A percentile compares a stretch with the other conserved stretches of the same genome.
Evolutionary conservation across 2,113 vertebrate genomes (phyloP).

Genomic region (Gila orcuttii): DNA sequence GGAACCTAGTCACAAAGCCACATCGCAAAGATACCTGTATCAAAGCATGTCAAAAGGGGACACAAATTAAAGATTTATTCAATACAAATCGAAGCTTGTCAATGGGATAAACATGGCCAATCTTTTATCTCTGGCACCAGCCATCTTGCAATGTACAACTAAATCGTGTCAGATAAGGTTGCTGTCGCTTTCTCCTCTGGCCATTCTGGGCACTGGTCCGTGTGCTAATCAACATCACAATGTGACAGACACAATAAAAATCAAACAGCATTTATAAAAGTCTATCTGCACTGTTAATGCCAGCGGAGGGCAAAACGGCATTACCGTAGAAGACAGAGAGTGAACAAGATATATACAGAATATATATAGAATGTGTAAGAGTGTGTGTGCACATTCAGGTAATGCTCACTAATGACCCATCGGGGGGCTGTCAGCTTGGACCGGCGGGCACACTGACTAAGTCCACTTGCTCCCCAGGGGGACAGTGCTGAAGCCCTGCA

Average conservation of each 20-base stretch:
- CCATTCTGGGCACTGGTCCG: background rate
- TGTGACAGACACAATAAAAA: constrained; percentile 26
- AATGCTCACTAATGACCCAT: constrained; percentile 63
- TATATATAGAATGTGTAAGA: constrained; percentile 31
- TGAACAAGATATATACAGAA: constrained; percentile 29
- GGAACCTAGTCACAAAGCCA: background rate
- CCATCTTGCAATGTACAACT: constrained; percentile 1
- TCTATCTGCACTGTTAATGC: background rate
- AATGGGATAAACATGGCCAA: constrained; percentile 3
- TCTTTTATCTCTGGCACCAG: constrained; percentile 20
- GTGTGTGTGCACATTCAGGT: constrained; percentile 45
- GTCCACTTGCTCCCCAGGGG: constrained; percentile 57
- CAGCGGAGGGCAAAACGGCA: constrained; percentile 29
- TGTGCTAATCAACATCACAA: background rate
- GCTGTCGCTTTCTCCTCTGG: constrained; percentile 1
- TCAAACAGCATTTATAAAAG: constrained; percentile 1
- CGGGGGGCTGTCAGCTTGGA: constrained; percentile 59
- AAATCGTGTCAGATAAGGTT: constrained; percentile 15
- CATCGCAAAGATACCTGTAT: background rate
- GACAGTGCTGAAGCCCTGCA: constrained; percentile 57
- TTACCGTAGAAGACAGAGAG: background rate
- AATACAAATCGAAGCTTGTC: constrained; percentile 19
- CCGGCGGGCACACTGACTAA: constrained; percentile 53
- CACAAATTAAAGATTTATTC: background rate
- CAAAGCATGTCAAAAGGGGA: background rate